These are phyloP conservation scores for Zingel zingel DNA, from an alignment of 2,113 vertebrate genomes.

Conservation along the genomic window DNA sequence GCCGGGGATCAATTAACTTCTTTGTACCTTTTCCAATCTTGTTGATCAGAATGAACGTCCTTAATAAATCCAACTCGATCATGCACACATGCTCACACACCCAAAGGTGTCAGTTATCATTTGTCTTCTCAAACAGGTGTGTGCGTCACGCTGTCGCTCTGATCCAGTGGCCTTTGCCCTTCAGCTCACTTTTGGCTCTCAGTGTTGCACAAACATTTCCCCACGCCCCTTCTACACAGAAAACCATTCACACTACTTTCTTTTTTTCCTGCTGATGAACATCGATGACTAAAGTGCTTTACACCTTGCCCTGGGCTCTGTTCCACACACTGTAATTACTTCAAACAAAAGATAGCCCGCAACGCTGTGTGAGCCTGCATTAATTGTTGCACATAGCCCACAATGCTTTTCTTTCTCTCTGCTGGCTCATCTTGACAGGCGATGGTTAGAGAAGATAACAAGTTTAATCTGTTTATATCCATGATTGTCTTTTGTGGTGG, in stretches of 20 bases:
- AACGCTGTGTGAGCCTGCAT: slow-evolving; percentile 19
- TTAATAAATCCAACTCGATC: slow-evolving; percentile 6
- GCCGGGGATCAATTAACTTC: background rate
- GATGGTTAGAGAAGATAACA: slow-evolving; percentile 24
- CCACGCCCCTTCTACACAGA: background rate
- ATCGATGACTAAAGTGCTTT: slow-evolving; percentile 36
- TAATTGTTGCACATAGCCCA: slow-evolving; percentile 40
- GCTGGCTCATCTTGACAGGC: background rate
- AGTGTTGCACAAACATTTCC: slow-evolving; percentile 5
- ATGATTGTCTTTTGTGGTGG: slow-evolving; percentile 23
- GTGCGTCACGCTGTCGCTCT: slow-evolving; percentile 4
- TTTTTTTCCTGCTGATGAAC: slow-evolving; percentile 26
- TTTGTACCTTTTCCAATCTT: background rate
- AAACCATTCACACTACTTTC: slow-evolving; percentile 1
- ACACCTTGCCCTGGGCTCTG: slow-evolving; percentile 46
- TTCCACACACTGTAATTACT: slow-evolving; percentile 49
- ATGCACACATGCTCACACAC: background rate
- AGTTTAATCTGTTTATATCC: slow-evolving; percentile 28
- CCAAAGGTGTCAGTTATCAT: background rate
- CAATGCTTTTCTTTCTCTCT: slow-evolving; percentile 15
- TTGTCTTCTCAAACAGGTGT: slow-evolving; percentile 53
- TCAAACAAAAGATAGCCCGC: slow-evolving; percentile 35
- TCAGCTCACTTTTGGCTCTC: slow-evolving; percentile 35
- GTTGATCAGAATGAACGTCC: background rate
- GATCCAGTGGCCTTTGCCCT: slow-evolving; percentile 17